Conservation (phyloP, 2,797 vertebrate species). For the Ibycter americanus region DNA sequence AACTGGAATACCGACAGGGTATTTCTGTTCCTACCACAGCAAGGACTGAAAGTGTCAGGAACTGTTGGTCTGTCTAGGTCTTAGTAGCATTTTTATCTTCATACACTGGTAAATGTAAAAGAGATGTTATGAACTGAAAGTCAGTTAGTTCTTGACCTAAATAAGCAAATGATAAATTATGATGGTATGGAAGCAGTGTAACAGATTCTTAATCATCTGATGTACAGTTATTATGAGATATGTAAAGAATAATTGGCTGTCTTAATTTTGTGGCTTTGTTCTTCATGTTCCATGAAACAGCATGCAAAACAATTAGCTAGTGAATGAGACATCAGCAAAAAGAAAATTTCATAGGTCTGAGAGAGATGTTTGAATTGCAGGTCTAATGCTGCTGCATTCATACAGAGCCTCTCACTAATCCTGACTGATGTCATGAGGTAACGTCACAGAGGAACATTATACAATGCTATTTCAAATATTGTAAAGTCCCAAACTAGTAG, state of each 20-base stretch:
- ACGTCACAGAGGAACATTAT: neutral
- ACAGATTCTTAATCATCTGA: neutral
- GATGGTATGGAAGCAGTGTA: neutral
- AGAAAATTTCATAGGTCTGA: neutral
- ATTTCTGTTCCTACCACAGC: neutral
- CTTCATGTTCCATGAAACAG: neutral
- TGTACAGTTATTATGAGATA: neutral
- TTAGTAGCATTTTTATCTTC: neutral
- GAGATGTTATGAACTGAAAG: neutral
- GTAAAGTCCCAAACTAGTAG: neutral
- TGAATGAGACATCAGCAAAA: neutral
- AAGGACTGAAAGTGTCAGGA: neutral
- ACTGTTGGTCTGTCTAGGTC: neutral
- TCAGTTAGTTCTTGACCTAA: neutral
- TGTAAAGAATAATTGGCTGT: neutral
- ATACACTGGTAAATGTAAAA: neutral
- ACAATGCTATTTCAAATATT: neutral
- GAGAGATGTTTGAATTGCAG: neutral
- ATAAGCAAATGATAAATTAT: neutral
- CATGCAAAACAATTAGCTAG: neutral
- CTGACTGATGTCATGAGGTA: neutral
- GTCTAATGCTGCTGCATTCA: neutral
- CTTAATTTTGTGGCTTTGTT: neutral
- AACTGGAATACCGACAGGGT: neutral
- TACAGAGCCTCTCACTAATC: neutral